phyloP scores from a whole-genome alignment of 2,113 vertebrate genomes.

The Amblyornis subalaris region DNA sequence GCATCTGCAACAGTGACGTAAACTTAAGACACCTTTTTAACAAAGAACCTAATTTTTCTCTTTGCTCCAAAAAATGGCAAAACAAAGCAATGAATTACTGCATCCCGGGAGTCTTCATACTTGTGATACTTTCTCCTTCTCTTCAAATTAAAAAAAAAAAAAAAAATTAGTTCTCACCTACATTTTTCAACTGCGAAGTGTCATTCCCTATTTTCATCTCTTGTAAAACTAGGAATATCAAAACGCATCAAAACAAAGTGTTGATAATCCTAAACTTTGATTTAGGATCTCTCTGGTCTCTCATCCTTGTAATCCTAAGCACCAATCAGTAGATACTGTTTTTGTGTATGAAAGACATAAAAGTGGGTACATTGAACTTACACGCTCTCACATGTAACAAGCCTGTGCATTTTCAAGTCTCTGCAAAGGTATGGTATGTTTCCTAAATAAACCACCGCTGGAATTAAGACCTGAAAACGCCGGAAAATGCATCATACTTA shows the following conservation, averaged over 20 bases:
- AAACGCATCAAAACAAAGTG: background rate
- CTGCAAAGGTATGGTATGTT: background rate
- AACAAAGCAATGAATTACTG: background rate
- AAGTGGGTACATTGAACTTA: background rate
- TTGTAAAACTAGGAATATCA: background rate
- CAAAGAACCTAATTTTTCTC: background rate
- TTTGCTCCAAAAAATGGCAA: background rate
- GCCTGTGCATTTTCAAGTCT: background rate
- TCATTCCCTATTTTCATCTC: background rate
- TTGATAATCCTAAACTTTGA: background rate
- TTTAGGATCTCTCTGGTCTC: background rate
- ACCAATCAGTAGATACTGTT: background rate
- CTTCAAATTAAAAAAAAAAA: background rate
- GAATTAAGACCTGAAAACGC: background rate
- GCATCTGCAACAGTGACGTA: background rate
- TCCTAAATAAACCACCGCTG: background rate
- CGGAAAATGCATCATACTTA: rapidly evolving
- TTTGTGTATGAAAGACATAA: background rate
- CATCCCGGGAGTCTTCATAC: background rate
- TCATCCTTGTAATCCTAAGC: background rate
- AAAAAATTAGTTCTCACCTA: background rate
- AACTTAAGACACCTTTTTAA: background rate
- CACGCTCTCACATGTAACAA: background rate
- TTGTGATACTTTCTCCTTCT: background rate
- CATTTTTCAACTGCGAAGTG: background rate